Conservation (phyloP, 2,113 vertebrate genomes). For the Collichthys lucidus region DNA sequence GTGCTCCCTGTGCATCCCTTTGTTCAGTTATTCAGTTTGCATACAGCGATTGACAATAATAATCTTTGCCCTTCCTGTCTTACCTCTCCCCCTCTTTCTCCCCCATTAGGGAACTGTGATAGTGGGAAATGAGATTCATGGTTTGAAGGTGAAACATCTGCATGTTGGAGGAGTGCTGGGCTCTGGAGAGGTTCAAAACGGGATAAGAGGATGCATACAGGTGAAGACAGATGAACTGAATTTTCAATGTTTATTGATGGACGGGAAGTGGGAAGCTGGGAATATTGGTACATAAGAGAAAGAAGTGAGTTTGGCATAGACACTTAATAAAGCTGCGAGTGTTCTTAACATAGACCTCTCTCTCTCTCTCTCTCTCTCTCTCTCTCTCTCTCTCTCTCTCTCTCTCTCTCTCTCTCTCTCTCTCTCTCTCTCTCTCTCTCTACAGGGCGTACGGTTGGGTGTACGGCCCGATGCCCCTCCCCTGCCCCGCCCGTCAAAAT, state of each 20-base stretch:
- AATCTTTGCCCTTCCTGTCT: constrained; percentile 42
- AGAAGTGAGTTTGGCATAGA: not conserved
- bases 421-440: no score
- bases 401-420: no score
- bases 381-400: not conserved
- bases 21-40: constrained; percentile 4
- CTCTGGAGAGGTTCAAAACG: constrained; percentile 90
- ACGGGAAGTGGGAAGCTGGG: not conserved
- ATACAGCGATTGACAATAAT: constrained; percentile 26
- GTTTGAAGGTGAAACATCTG: constrained; percentile 95
- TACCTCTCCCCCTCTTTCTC: constrained; percentile 4
- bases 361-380: not conserved
- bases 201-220: constrained; percentile 96
- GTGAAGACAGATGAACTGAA: constrained; percentile 75
- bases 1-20: constrained; percentile 4
- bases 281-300: not conserved
- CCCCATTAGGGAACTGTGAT: constrained; percentile 90
- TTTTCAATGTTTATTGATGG: constrained; percentile 13
- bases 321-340: not conserved
- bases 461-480: constrained; percentile 85
- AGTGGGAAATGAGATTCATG: constrained; percentile 94
- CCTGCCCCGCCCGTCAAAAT: constrained; percentile 88
- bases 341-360: not conserved
- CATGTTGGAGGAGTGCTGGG: constrained; percentile 93
- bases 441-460: constrained; percentile 93